Percentiles rank a stretch among this genome's conserved stretches.
Conservation (phyloP, 2,888 invertebrate genomes). For the Ametastegia equiseti region DNA sequence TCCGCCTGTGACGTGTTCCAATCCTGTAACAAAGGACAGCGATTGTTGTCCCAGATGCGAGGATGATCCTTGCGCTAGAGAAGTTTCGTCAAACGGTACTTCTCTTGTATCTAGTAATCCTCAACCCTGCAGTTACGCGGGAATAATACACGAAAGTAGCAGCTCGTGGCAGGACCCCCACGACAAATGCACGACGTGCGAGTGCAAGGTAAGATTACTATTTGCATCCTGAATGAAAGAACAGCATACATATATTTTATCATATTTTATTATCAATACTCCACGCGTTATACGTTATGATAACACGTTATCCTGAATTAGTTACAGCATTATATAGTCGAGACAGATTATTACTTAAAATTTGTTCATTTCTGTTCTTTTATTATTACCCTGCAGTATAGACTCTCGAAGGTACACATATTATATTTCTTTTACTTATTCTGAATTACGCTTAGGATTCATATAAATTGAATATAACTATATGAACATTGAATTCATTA, state of each 20-base stretch:
- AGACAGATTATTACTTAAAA: too few relatives aligned
- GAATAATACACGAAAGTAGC: constrained; percentile 80
- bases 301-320: too few relatives aligned
- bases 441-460: too few relatives aligned
- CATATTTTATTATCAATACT: neutral
- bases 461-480: too few relatives aligned
- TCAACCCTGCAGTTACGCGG: constrained; percentile 81
- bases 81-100: constrained; percentile 69
- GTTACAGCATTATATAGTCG: too few relatives aligned
- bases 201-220: constrained; percentile 82
- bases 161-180: constrained; percentile 80
- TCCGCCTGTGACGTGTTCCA: constrained; percentile 83
- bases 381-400: too few relatives aligned
- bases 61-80: constrained; percentile 79
- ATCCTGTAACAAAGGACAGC: constrained; percentile 81
- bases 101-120: constrained; percentile 66
- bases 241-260: neutral
- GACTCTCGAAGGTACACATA: too few relatives aligned
- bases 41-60: constrained; percentile 86
- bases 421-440: too few relatives aligned
- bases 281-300: neutral
- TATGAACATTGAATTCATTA: too few relatives aligned
- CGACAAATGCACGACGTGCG: constrained; percentile 85
- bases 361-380: too few relatives aligned
- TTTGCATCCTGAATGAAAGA: constrained; percentile 4